Conservation (phyloP, 2,888 invertebrate genomes). For the Germaria angustata region DNA sequence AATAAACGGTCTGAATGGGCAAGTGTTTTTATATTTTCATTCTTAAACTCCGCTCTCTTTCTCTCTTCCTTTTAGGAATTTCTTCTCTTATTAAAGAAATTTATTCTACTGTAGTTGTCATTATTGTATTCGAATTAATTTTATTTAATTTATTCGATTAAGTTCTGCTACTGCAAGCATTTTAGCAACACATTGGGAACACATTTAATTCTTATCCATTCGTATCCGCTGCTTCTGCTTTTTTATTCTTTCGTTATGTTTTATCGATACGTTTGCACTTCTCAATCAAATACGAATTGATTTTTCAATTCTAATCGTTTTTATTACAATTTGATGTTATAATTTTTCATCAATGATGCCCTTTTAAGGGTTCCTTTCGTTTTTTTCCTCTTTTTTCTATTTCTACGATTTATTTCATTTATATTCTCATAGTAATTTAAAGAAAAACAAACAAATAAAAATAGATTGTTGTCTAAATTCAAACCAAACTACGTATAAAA, state of each 20-base stretch:
- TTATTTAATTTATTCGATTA: conserved; percentile 23
- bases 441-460: conserved; percentile 39
- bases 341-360: conserved; percentile 62
- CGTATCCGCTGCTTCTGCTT: neutral
- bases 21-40: neutral
- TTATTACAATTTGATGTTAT: conserved; percentile 64
- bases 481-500: conserved; percentile 7
- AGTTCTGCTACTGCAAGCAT: neutral
- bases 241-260: neutral
- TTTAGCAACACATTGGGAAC: conserved; percentile 6
- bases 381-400: neutral
- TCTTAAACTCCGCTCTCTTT: neutral
- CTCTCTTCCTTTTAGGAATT: neutral
- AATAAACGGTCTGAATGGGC: neutral
- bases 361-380: conserved; percentile 35
- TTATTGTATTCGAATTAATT: neutral
- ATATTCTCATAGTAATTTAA: neutral
- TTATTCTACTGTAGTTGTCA: neutral
- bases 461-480: conserved; percentile 39
- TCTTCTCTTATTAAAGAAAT: too few species aligned
- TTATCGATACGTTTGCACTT: neutral
- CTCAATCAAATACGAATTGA: conserved; percentile 51
- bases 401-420: conserved; percentile 1
- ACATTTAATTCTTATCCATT: conserved; percentile 13
- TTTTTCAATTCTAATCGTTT: conserved; percentile 59